phyloP scores from a whole-genome alignment of 2,888 invertebrate genomes.

The Hofmannophila pseudospretella region DNA sequence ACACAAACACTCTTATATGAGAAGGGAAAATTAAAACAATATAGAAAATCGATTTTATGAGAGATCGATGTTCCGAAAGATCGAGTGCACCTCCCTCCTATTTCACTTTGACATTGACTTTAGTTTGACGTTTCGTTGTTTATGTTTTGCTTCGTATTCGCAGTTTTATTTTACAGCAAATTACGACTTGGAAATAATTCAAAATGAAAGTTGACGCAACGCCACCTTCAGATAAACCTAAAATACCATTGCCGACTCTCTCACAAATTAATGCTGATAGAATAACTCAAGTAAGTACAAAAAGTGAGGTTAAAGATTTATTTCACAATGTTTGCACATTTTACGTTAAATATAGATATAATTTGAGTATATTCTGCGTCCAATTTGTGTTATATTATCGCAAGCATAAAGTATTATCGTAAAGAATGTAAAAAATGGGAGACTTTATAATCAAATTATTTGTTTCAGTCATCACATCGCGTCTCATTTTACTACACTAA shows the following conservation, averaged over 20 bases:
- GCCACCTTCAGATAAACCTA: conserved; percentile 55
- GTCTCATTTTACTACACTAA: no score
- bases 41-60: background rate
- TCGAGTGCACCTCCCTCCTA: background rate
- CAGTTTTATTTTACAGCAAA: conserved; percentile 17
- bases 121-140: conserved; percentile 19
- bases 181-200: conserved; percentile 8
- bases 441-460: no score
- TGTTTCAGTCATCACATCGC: no score
- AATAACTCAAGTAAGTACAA: conserved; percentile 86
- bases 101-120: conserved; percentile 4
- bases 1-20: no score
- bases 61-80: no score
- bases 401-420: no score
- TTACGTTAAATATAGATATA: background rate
- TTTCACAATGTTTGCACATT: conserved; percentile 22
- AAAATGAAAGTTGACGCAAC: conserved; percentile 56
- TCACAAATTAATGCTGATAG: conserved; percentile 94
- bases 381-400: no score
- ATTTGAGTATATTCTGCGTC: no score
- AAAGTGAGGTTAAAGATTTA: conserved; percentile 36
- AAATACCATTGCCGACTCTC: conserved; percentile 85
- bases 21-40: no score
- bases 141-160: conserved; percentile 14
- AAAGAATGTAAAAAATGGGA: no score